Evolutionary conservation across 2,797 vertebrate genomes (phyloP), one percentile per base, ranked within the genome.

Genomic region (Balearica regulorum): DNA sequence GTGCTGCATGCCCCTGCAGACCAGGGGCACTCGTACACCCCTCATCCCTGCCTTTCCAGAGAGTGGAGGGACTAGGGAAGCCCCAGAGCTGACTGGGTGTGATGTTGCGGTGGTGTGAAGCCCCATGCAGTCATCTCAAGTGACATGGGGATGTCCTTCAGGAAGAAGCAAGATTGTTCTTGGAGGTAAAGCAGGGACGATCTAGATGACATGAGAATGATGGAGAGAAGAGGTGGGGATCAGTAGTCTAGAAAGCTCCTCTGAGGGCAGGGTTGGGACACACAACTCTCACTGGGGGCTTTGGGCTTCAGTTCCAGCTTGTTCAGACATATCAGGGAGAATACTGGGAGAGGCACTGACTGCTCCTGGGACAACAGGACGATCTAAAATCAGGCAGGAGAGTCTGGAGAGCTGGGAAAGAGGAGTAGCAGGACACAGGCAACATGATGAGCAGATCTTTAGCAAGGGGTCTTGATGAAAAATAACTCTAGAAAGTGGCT

Each of bases 1-100:
- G 13, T 62, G 53, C 76, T 88, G 48, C 0, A 0, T 80, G 43
- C 37, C 31, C 29, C 48, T 37, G 0, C 25, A 49, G 54, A 72
- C 8, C 61, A 54, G 61, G 49, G 44, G 29, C n/a, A 21, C 51
- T 69, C 37, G 3, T 6, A 28, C 20, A 33, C 10, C 21, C 18
- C 51, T 64, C 48, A 28, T 1, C 24, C 16, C 61, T 51, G 19
- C 15, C 64, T 91, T 90, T 49, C 22, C 53, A 57, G 57, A 81
- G 22, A 4, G 18, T 68, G 41, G 87, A 70, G 89, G 75, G n/a
- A 89, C 10, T 22, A 37, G 55, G 73, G n/a, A 86, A 48, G 43
- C n/a, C 62, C 41, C 69, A 69, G 80, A 83, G 57, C 69, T 72
- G 87, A 6, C 41, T 64, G 86, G 28, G 6, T 61, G 70, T 73